phyloP scores from a whole-genome alignment of 2,113 vertebrate species.

The Periophthalmus modestus region DNA sequence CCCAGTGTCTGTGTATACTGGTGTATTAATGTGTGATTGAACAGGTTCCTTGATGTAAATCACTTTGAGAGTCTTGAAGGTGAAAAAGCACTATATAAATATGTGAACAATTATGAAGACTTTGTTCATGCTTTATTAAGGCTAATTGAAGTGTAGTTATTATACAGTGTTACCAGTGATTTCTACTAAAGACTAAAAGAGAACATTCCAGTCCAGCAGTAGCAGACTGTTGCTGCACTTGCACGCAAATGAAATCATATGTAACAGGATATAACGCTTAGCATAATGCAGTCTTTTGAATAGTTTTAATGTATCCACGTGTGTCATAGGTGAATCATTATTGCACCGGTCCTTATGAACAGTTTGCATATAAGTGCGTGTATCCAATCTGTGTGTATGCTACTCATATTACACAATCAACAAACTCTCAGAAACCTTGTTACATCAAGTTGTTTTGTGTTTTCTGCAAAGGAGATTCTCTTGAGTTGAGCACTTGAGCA shows the following conservation, averaged over 20 bases:
- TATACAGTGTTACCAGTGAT: too few species aligned
- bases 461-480: constrained; percentile 3
- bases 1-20: too few species aligned
- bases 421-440: not conserved
- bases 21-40: too few species aligned
- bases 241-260: not conserved
- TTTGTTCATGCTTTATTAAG: too few species aligned
- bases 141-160: too few species aligned
- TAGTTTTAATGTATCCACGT: not conserved
- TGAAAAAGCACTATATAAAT: too few species aligned
- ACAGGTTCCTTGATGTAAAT: too few species aligned
- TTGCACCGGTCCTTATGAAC: constrained; percentile 18
- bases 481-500: not conserved
- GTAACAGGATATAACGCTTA: not conserved
- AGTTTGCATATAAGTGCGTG: constrained; percentile 21
- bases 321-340: constrained; percentile 29
- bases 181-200: too few species aligned
- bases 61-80: too few species aligned
- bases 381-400: constrained; percentile 17
- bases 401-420: constrained; percentile 29
- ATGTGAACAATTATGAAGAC: too few species aligned
- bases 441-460: constrained; percentile 8
- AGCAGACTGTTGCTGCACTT: not conserved
- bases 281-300: not conserved
- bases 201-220: not conserved